A percentile compares a stretch with the other conserved stretches of the same genome.
phyloP scores from a whole-genome alignment of 2,113 vertebrate genomes.

The Psilopogon haemacephalus region DNA sequence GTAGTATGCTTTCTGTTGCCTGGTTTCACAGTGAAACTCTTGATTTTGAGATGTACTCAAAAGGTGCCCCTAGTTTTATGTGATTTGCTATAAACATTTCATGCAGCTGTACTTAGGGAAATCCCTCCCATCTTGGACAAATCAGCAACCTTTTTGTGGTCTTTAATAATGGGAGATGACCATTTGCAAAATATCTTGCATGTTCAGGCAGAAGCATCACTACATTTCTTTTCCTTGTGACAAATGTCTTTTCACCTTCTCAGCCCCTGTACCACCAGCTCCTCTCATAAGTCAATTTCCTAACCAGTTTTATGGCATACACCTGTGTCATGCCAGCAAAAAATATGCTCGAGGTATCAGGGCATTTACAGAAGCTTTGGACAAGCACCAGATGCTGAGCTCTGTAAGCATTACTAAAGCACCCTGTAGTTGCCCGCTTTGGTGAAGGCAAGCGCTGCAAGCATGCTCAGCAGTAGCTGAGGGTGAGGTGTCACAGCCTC shows the following conservation, averaged over 20 bases:
- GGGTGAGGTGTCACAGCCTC: neutral
- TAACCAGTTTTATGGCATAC: neutral
- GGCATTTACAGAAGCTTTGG: neutral
- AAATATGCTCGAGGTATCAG: accelerated
- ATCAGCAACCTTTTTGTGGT: neutral
- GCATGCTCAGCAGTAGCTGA: accelerated
- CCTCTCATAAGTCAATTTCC: neutral
- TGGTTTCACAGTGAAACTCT: neutral
- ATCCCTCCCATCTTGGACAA: neutral
- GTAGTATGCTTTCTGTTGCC: neutral
- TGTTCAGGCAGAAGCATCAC: accelerated
- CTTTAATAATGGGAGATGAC: neutral
- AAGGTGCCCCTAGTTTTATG: neutral
- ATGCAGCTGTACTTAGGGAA: neutral
- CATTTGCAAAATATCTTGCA: neutral
- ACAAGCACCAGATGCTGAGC: neutral
- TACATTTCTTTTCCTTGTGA: neutral
- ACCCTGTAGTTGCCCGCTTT: neutral
- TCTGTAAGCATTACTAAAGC: neutral
- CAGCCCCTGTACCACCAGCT: neutral
- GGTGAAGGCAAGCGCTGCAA: neutral
- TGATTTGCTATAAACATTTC: neutral
- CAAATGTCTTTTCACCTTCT: neutral
- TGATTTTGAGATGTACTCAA: neutral
- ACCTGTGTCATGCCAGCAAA: neutral